Conservation (phyloP, 2,797 vertebrate species). For the Petrocephalus sullivani region DNA sequence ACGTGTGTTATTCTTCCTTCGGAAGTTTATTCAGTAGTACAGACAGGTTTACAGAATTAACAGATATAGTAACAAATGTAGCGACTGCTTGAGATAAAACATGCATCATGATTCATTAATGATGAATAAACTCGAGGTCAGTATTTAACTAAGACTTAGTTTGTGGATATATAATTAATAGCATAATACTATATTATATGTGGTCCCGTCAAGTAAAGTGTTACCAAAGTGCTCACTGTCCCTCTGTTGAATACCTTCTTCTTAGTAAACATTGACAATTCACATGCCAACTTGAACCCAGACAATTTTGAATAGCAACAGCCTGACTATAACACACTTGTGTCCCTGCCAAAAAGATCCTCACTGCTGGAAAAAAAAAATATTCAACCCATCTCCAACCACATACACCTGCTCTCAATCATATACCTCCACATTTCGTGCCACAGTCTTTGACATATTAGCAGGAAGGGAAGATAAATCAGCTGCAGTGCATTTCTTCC, state of each 20-base stretch:
- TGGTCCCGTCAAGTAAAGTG: too few relatives aligned
- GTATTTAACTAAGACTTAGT: too few relatives aligned
- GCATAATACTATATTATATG: too few relatives aligned
- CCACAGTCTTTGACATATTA: not conserved
- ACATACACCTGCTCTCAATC: not conserved
- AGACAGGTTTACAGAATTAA: too few relatives aligned
- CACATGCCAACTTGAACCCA: not conserved
- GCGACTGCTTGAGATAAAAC: too few relatives aligned
- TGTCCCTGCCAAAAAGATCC: not conserved
- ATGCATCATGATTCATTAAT: too few relatives aligned
- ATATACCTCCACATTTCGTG: not conserved
- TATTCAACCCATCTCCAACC: not conserved
- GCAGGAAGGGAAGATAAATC: not conserved
- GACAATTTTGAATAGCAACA: not conserved
- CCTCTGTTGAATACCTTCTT: not conserved
- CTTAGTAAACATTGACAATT: not conserved
- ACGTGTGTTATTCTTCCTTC: too few relatives aligned
- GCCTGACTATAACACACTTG: not conserved
- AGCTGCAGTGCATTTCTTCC: not conserved
- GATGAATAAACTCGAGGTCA: too few relatives aligned
- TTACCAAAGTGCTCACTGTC: not conserved
- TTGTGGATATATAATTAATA: too few relatives aligned
- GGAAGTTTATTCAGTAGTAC: too few relatives aligned
- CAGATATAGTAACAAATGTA: too few relatives aligned
- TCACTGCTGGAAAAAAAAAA: not conserved